Evolutionary conservation across 1,140 invertebrate species (phyloP).

Genomic region (Drosophila pallidifrons): DNA sequence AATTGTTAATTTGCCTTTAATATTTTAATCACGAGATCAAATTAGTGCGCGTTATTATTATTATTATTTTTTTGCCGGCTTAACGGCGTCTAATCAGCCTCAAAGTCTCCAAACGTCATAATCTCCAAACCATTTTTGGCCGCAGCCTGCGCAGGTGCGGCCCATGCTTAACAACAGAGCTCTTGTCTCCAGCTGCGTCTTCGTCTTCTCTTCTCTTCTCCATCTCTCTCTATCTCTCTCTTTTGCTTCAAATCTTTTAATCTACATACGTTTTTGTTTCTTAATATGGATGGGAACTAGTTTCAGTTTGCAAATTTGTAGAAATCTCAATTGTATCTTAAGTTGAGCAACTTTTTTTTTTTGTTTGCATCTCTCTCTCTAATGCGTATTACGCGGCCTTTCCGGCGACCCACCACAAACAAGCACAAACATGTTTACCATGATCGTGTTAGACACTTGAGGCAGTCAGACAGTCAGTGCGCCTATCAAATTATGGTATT

Average conservation of each 20-base stretch:
- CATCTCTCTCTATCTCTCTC: no score
- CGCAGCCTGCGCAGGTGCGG: slow-evolving; percentile 12
- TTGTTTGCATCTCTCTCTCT: slow-evolving; percentile 37
- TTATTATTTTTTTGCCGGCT: slow-evolving; percentile 13
- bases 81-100: neutral
- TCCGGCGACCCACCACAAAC: slow-evolving; percentile 14
- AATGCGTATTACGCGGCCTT: slow-evolving; percentile 39
- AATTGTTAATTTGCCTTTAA: slow-evolving; percentile 17
- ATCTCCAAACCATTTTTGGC: neutral
- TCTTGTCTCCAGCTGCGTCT: slow-evolving; percentile 9
- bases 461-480: neutral
- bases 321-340: slow-evolving; percentile 28
- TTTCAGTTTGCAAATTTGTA: slow-evolving; percentile 30
- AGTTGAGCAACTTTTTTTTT: slow-evolving; percentile 28
- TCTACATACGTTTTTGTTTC: slow-evolving; percentile 9
- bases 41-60: slow-evolving; percentile 1
- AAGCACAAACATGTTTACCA: slow-evolving; percentile 57
- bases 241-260: neutral
- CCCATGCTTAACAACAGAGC: slow-evolving; percentile 12
- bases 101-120: neutral
- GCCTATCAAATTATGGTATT: slow-evolving; percentile 7
- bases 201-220: neutral
- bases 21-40: slow-evolving; percentile 37
- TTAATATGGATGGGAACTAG: slow-evolving; percentile 7
- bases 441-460: slow-evolving; percentile 41